Conservation (phyloP, 2,113 vertebrate species). For the Apteryx owenii region DNA sequence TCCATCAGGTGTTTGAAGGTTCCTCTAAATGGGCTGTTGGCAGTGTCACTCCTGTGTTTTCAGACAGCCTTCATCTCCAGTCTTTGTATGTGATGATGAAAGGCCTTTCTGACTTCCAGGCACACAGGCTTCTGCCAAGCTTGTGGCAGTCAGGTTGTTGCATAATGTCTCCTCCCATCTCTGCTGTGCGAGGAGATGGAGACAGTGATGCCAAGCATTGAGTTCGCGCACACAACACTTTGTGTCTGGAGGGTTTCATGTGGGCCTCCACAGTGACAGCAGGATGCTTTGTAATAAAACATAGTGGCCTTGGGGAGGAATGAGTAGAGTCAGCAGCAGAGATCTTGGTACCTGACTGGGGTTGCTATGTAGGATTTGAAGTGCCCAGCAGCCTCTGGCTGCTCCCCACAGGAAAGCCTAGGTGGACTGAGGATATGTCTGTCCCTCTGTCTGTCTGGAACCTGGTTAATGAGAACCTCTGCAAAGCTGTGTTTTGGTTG, state of each 20-base stretch:
- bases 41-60: neutral
- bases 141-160: neutral
- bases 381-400: neutral
- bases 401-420: neutral
- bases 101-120: neutral
- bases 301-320: neutral
- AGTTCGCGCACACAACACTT: neutral
- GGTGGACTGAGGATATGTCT: neutral
- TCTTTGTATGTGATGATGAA: neutral
- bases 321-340: neutral
- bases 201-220: neutral
- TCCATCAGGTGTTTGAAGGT: neutral
- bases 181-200: neutral
- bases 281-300: neutral
- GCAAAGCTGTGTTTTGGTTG: neutral
- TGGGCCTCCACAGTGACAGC: neutral
- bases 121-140: neutral
- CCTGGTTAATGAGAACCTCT: neutral
- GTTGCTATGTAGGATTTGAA: neutral
- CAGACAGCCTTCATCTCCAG: neutral
- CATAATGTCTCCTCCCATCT: neutral
- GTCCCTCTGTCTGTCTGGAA: neutral
- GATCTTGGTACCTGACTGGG: neutral
- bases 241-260: neutral
- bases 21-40: neutral